Evolutionary conservation across 2,888 invertebrate species (phyloP).

Genomic region (Octonoba sinensis): DNA sequence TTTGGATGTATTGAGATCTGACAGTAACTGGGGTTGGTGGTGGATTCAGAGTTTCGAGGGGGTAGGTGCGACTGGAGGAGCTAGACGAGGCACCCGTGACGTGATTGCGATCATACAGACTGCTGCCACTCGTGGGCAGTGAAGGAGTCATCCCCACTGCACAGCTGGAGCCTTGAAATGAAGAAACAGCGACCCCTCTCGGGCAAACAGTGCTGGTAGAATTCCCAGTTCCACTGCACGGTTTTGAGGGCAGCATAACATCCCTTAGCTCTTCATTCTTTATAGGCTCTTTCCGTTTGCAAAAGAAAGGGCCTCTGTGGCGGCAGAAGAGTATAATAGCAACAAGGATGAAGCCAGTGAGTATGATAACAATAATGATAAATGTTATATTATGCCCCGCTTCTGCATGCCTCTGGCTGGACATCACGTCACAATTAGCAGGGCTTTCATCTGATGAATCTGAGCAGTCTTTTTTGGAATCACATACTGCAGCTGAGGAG

Average conservation of each 20-base stretch:
- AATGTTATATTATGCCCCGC: neutral
- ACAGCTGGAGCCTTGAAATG: conserved; percentile 27
- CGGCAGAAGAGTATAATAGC: neutral
- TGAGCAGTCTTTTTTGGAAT: conserved; percentile 64
- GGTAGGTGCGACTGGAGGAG: conserved; percentile 68
- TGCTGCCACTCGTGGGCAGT: conserved; percentile 53
- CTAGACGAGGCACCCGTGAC: conserved; percentile 80
- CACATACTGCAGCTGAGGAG: conserved; percentile 54
- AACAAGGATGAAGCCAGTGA: conserved; percentile 2
- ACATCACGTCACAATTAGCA: conserved; percentile 23
- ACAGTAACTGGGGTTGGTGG: conserved; percentile 87
- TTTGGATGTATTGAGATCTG: conserved; percentile 69
- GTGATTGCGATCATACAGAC: conserved; percentile 76
- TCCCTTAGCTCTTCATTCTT: conserved; percentile 40
- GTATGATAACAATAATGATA: conserved; percentile 14
- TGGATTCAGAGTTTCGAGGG: conserved; percentile 89
- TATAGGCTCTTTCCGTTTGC: conserved; percentile 25
- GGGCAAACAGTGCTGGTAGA: conserved; percentile 20
- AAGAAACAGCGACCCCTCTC: conserved; percentile 35
- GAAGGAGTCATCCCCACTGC: conserved; percentile 6
- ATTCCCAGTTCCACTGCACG: conserved; percentile 27
- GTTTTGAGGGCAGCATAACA: conserved; percentile 36
- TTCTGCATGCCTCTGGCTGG: conserved; percentile 17
- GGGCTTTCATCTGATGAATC: conserved; percentile 65
- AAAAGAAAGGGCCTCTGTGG: conserved; percentile 12